Percentiles rank a stretch among this genome's conserved stretches.
Conservation (phyloP, 2,113 vertebrate genomes). For the Epinephelus cyanopodus region DNA sequence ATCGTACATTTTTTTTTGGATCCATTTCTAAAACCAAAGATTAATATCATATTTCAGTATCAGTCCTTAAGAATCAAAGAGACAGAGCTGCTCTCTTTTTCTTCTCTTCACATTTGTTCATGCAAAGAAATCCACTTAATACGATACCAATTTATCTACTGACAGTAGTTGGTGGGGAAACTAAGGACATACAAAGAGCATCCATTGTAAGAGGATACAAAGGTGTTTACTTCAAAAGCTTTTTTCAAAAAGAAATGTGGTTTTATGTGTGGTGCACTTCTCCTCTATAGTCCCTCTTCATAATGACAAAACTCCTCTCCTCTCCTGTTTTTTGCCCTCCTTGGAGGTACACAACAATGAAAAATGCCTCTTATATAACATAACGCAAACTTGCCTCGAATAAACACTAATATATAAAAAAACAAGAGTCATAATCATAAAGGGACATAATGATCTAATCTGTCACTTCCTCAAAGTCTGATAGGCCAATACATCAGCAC, state of each 20-base stretch:
- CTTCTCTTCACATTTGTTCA: not conserved
- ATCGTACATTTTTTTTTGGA: not conserved
- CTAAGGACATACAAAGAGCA: not conserved
- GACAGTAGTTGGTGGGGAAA: not conserved
- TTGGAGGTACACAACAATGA: conserved; percentile 2
- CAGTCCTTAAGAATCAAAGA: not conserved
- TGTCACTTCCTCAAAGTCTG: conserved; percentile 76
- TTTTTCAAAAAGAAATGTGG: conserved; percentile 3
- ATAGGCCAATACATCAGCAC: conserved; percentile 76
- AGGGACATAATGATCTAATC: conserved; percentile 75
- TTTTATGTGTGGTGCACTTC: conserved; percentile 8
- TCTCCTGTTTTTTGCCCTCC: conserved; percentile 1
- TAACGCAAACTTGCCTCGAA: conserved; percentile 16
- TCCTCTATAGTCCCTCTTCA: not conserved
- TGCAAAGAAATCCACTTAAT: not conserved
- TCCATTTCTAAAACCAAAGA: conserved; percentile 14
- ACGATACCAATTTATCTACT: not conserved
- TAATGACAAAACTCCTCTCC: conserved; percentile 7
- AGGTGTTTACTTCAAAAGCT: conserved; percentile 15
- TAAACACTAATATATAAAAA: conserved; percentile 44
- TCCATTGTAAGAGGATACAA: not conserved
- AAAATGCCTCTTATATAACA: conserved; percentile 21
- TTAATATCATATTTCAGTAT: not conserved
- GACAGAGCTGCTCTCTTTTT: not conserved
- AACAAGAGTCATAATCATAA: conserved; percentile 64